Evolutionary conservation across 2,888 invertebrate species (phyloP).

Genomic region (Parnassius smintheus): DNA sequence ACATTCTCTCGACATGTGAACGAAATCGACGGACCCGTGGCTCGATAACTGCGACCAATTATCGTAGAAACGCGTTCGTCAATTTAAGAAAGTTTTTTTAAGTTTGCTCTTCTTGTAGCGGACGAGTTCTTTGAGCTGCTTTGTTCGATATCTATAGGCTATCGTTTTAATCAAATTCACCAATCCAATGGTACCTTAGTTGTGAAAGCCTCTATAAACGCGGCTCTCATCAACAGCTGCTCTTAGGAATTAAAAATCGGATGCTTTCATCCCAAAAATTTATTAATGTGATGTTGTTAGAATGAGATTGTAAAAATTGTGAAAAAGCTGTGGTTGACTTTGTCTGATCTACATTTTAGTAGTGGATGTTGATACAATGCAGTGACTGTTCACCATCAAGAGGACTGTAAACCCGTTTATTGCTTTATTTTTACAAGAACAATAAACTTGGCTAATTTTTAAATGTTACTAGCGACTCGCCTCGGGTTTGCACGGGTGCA

Average conservation of each 20-base stretch:
- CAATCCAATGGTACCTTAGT: constrained; percentile 15
- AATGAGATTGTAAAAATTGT: constrained; percentile 5
- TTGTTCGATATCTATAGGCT: constrained; percentile 8
- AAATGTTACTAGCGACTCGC: too few relatives aligned
- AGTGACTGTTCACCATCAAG: too few relatives aligned
- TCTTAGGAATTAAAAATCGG: constrained; percentile 1
- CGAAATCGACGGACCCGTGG: constrained; percentile 7
- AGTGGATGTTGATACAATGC: too few relatives aligned
- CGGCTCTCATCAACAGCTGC: constrained; percentile 3
- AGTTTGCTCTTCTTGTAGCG: constrained; percentile 13
- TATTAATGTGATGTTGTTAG: not conserved
- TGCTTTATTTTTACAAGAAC: too few relatives aligned
- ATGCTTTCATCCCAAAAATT: not conserved
- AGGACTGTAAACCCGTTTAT: too few relatives aligned
- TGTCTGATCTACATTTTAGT: too few relatives aligned
- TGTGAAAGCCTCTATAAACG: constrained; percentile 12
- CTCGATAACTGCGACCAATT: constrained; percentile 18
- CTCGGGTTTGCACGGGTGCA: too few relatives aligned
- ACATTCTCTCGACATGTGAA: constrained; percentile 14
- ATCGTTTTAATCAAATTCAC: constrained; percentile 23
- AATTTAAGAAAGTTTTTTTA: constrained; percentile 14
- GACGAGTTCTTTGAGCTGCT: constrained; percentile 1
- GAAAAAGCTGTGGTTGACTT: too few relatives aligned
- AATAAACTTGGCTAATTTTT: too few relatives aligned
- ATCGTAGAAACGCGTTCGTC: constrained; percentile 7